A percentile compares a stretch with the other conserved stretches of the same genome.
Conservation (phyloP, 2,888 invertebrate genomes). For the Diadegma fenestrale region DNA sequence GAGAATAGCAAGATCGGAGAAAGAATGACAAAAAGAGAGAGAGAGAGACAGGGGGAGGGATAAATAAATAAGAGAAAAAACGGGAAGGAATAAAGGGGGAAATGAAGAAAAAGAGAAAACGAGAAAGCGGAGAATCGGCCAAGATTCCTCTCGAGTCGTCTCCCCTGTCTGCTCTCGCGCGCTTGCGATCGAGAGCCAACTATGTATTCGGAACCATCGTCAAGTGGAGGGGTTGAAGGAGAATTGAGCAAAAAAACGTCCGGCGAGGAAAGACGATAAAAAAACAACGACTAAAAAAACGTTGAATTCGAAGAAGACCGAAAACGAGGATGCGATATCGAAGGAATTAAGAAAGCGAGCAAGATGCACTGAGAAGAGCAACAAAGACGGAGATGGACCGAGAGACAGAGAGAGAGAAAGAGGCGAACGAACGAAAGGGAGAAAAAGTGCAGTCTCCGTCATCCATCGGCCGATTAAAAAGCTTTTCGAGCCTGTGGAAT, state of each 20-base stretch:
- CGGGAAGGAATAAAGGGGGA: slow-evolving; percentile 48
- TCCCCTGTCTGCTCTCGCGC: slow-evolving; percentile 22
- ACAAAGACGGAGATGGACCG: slow-evolving; percentile 23
- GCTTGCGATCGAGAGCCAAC: slow-evolving; percentile 57
- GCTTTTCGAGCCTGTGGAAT: slow-evolving; percentile 40
- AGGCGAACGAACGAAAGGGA: slow-evolving; percentile 47
- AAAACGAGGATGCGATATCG: slow-evolving; percentile 54
- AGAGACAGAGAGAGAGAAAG: slow-evolving; percentile 48
- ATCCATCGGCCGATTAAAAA: slow-evolving; percentile 51
- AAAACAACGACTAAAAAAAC: slow-evolving; percentile 34
- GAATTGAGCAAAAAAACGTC: slow-evolving; percentile 25
- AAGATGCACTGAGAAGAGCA: slow-evolving; percentile 28
- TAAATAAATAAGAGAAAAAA: slow-evolving; percentile 42
- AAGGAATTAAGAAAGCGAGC: slow-evolving; percentile 52
- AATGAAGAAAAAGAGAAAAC: slow-evolving; percentile 51
- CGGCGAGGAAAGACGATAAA: slow-evolving; percentile 16
- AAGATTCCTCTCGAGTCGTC: slow-evolving; percentile 47
- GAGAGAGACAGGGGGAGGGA: slow-evolving; percentile 43
- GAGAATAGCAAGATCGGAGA: slow-evolving; percentile 55
- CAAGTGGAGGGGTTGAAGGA: slow-evolving; percentile 44
- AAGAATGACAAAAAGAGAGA: slow-evolving; percentile 20
- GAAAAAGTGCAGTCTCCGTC: slow-evolving; percentile 52
- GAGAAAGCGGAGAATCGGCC: slow-evolving; percentile 50
- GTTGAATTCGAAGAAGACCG: slow-evolving; percentile 42
- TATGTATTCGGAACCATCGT: slow-evolving; percentile 26